These are phyloP conservation scores for Semnornis frantzii DNA, from an alignment of 2,113 vertebrate genomes.

Conservation along the genomic window DNA sequence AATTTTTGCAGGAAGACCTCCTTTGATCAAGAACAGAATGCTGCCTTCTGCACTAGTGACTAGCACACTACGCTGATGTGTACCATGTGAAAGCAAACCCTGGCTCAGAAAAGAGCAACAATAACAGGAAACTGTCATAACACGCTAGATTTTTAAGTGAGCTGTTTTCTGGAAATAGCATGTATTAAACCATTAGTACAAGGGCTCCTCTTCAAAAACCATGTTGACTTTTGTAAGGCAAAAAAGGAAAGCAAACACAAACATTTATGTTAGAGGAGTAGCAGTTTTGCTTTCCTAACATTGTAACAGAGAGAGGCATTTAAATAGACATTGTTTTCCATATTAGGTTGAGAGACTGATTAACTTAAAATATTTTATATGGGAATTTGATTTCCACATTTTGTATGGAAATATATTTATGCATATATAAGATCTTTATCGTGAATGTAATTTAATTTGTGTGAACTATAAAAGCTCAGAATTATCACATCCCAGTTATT, in stretches of 20 bases:
- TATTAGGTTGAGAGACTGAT: not conserved
- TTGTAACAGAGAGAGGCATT: not conserved
- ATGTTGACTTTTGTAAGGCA: not conserved
- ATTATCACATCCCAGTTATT: not conserved
- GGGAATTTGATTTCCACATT: not conserved
- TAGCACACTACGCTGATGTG: not conserved
- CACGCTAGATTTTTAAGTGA: not conserved
- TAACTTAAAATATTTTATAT: not conserved
- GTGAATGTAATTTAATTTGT: not conserved
- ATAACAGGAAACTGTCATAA: conserved; percentile 40
- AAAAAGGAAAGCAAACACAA: conserved; percentile 28
- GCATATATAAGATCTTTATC: not conserved
- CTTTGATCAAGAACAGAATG: not conserved
- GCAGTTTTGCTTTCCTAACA: not conserved
- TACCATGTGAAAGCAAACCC: not conserved
- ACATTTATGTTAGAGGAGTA: not conserved
- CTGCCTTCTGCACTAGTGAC: not conserved
- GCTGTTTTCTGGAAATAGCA: conserved; percentile 15
- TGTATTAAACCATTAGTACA: not conserved
- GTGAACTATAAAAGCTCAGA: not conserved
- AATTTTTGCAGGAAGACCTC: not conserved
- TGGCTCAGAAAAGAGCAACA: conserved; percentile 12
- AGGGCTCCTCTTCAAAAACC: conserved; percentile 1
- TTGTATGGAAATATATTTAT: not conserved
- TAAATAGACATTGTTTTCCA: not conserved